Base-by-base conservation (phyloP, 2,888 invertebrate genomes). In the Pyrocoelia pectoralis region DNA sequence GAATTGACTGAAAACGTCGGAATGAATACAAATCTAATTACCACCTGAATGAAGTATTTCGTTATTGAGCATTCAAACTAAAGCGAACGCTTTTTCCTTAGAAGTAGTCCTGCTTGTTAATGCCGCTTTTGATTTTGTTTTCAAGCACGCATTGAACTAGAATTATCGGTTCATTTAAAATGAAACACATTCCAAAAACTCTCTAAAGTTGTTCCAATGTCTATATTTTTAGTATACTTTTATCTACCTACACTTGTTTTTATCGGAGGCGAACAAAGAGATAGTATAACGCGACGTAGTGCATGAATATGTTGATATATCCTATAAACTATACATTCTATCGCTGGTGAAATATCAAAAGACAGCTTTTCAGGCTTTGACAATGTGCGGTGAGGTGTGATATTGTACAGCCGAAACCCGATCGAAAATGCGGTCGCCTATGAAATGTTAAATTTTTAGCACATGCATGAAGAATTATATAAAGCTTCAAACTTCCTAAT, bases 351-450 rank as follows among this genome's bases (percentile, higher is more conserved):
- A 78, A 79, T 78, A 79, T 78, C 78, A 78, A 79, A 78, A 78
- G 79, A 78, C 77, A 76, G 76, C 75, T 76, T 73, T 73, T 70
- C 73, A 71, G 67, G 74, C 79, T 79, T 79, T 78, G 78, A 79
- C 76, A 76, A 76, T 77, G 77, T 72, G 72, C 77, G 75, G 63
- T 73, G 77, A 77, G 77, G 78, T 79, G 78, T 79, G 77, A 79
- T 78, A 78, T 78, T 78, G 77, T 77, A 72, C 73, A 74, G 71
- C 73, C 74, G 73, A 73, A 72, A 68, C 70, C 57, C 70, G 72
- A 75, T 76, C 75, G 74, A 74, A 74, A 73, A 75, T 72, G 73
- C 76, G 74, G 64, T 76, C 73, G 74, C 71, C 75, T 75, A 76
- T 75, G 69, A 76, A 77, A 76, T 76, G 73, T 71, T 71, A 74